phyloP scores from a whole-genome alignment of 2,113 vertebrate species.

The Gracilinanus agilis region DNA sequence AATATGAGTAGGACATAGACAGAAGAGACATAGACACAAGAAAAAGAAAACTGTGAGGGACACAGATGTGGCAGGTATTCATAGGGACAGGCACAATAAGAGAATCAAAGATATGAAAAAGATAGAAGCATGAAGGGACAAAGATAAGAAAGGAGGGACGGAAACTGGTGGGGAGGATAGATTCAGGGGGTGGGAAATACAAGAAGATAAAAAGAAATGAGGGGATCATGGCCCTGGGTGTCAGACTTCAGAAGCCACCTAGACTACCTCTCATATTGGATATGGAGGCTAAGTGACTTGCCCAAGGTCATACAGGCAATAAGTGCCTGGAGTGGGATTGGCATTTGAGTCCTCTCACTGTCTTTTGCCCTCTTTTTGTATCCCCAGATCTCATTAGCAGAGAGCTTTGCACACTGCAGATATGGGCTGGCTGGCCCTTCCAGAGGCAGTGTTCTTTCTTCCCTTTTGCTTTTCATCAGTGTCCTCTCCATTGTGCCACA shows the following conservation, averaged over 20 bases:
- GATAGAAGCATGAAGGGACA: not conserved
- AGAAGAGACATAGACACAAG: not conserved
- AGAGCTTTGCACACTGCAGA: not conserved
- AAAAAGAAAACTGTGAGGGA: not conserved
- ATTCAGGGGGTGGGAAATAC: not conserved
- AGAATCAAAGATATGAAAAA: not conserved
- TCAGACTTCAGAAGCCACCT: not conserved
- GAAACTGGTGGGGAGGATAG: no score
- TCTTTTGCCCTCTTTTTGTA: not conserved
- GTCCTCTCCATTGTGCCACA: no score
- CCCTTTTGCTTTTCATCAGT: not conserved
- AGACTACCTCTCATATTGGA: accelerated
- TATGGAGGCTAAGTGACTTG: not conserved
- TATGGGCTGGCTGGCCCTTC: not conserved
- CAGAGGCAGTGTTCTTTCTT: not conserved
- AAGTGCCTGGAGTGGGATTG: not conserved
- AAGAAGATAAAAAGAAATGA: not conserved
- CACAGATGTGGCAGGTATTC: not conserved
- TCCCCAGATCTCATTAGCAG: not conserved
- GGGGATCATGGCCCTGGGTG: not conserved
- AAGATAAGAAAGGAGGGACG: no score
- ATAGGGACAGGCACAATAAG: not conserved
- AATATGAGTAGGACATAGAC: not conserved
- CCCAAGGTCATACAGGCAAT: not conserved
- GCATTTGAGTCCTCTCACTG: not conserved